Conservation (phyloP, 2,113 vertebrate genomes). For the Oostethus manadensis region DNA sequence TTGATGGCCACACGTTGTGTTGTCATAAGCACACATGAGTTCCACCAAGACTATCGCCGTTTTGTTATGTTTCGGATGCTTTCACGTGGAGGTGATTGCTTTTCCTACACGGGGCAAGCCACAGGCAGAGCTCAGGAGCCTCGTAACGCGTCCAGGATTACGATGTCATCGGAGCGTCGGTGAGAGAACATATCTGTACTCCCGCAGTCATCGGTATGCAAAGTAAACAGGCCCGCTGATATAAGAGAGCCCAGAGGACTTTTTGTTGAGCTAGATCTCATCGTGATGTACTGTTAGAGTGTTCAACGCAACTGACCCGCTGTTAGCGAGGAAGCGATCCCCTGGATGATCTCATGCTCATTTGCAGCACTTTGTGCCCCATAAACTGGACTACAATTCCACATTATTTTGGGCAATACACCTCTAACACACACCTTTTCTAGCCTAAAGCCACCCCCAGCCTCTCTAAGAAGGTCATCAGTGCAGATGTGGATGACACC, state of each 20-base stretch:
- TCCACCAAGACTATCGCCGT: constrained; percentile 23
- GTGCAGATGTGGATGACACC: constrained; percentile 20
- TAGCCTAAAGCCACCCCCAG: constrained; percentile 3
- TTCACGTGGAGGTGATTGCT: constrained; percentile 30
- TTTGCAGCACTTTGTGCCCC: constrained; percentile 13
- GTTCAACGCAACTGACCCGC: constrained; percentile 25
- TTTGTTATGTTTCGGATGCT: constrained; percentile 35
- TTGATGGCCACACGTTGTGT: background rate
- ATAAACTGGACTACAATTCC: constrained; percentile 7
- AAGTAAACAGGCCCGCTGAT: constrained; percentile 31
- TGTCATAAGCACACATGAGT: constrained; percentile 1
- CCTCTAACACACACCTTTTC: constrained; percentile 5
- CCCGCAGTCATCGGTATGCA: constrained; percentile 37
- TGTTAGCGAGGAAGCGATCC: constrained; percentile 25
- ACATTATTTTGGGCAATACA: constrained; percentile 14
- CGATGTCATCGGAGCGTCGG: constrained; percentile 23
- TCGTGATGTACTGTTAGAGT: constrained; percentile 17
- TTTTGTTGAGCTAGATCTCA: constrained; percentile 28
- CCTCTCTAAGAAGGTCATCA: constrained; percentile 26
- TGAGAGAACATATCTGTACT: constrained; percentile 15
- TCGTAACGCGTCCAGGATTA: constrained; percentile 30
- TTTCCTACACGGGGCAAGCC: constrained; percentile 27
- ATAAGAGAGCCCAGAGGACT: constrained; percentile 18
- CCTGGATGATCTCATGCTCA: constrained; percentile 17
- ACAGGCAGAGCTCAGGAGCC: constrained; percentile 21